phyloP scores from a whole-genome alignment of 2,797 vertebrate genomes.

The Ceyx erithaca region DNA sequence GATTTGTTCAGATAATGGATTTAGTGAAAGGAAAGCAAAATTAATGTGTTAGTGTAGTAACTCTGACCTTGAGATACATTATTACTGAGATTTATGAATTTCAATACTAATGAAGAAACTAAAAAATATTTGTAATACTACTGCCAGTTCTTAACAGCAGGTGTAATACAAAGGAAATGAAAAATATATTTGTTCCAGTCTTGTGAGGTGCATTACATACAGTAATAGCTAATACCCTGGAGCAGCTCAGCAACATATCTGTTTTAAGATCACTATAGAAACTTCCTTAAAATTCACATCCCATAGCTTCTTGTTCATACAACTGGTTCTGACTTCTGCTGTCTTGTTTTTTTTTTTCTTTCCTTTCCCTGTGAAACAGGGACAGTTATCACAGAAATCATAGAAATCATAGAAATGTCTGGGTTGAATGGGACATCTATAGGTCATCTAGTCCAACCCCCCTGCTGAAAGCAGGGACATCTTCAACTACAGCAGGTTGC shows the following conservation, averaged over 20 bases:
- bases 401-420: too few relatives aligned
- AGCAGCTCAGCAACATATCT: not conserved
- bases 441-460: too few relatives aligned
- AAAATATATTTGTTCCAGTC: not conserved
- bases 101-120: slow-evolving; percentile 49
- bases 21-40: slow-evolving; percentile 78
- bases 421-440: too few relatives aligned
- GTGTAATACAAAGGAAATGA: not conserved
- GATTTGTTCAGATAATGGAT: slow-evolving; percentile 81
- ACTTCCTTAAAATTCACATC: not conserved
- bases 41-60: slow-evolving; percentile 73
- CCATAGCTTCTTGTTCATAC: not conserved
- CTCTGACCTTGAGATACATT: slow-evolving; percentile 76
- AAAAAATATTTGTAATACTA: not conserved
- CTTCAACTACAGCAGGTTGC: too few relatives aligned
- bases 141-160: not conserved
- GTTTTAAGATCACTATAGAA: not conserved
- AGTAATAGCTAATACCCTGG: not conserved
- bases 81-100: slow-evolving; percentile 67
- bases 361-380: not conserved
- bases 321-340: not conserved
- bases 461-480: too few relatives aligned
- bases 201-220: not conserved
- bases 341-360: fast-evolving
- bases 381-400: too few relatives aligned